phyloP scores from a whole-genome alignment of 2,888 invertebrate genomes.

The Microplitis deprimator region DNA sequence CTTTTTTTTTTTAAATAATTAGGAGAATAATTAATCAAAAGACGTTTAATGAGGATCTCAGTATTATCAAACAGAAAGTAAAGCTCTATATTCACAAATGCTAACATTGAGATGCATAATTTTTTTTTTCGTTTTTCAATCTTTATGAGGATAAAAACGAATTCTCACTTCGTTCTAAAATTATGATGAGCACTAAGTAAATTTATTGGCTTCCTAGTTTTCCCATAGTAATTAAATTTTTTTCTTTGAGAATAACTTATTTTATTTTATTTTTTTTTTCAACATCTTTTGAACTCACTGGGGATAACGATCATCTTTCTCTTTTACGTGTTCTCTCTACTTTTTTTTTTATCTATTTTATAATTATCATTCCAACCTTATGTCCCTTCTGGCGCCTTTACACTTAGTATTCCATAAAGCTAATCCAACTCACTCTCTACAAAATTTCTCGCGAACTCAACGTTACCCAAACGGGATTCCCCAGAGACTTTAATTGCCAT shows the following conservation, averaged over 20 bases:
- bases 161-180: neutral
- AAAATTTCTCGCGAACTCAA: neutral
- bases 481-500: neutral
- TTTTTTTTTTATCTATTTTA: neutral
- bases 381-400: neutral
- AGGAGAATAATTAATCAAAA: too few relatives aligned
- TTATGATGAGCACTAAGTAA: neutral
- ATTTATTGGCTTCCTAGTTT: neutral
- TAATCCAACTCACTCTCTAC: neutral
- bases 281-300: neutral
- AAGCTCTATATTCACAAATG: too few relatives aligned
- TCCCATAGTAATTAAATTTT: neutral
- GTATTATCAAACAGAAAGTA: too few relatives aligned
- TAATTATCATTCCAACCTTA: neutral
- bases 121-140: neutral
- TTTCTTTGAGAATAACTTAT: neutral
- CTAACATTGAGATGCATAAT: too few relatives aligned
- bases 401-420: neutral
- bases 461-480: neutral
- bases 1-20: too few relatives aligned
- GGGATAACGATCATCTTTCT: neutral
- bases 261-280: neutral
- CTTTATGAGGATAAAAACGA: neutral
- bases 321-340: neutral
- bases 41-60: too few relatives aligned